phyloP scores from a whole-genome alignment of 2,888 invertebrate genomes.

The Stramonita haemastoma region DNA sequence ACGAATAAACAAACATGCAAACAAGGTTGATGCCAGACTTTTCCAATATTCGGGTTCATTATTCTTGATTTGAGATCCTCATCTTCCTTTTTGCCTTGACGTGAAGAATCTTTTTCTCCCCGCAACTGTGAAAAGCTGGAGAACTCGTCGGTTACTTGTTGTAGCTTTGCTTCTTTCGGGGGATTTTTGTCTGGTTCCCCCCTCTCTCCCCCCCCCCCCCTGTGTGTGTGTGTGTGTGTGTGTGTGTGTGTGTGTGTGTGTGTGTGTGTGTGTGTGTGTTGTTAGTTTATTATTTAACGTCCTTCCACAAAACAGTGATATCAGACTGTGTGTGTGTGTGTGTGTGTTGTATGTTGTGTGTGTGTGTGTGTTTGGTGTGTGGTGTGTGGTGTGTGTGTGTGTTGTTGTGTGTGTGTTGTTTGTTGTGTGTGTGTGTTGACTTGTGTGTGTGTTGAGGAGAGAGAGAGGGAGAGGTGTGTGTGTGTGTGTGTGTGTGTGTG shows the following conservation, averaged over 20 bases:
- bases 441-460: too few species aligned
- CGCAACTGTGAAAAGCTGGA: too few species aligned
- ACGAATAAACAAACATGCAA: neutral
- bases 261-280: neutral
- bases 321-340: neutral
- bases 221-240: neutral
- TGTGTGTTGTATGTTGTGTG: conserved; percentile 17
- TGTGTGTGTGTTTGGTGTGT: conserved; percentile 7
- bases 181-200: too few species aligned
- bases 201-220: rapidly evolving
- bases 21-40: neutral
- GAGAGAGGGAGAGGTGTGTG: too few species aligned
- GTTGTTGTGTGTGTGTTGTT: neutral
- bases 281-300: too few species aligned
- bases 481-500: neutral
- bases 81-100: too few species aligned
- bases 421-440: conserved; percentile 17
- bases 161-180: too few species aligned
- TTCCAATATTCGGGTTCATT: neutral
- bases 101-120: too few species aligned
- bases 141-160: too few species aligned
- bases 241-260: conserved; percentile 17
- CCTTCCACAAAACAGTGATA: too few species aligned
- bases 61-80: too few species aligned
- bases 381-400: neutral